A percentile compares a stretch with the other conserved stretches of the same genome.
Conservation (phyloP, 1,140 invertebrate genomes). For the Microplitis mediator region DNA sequence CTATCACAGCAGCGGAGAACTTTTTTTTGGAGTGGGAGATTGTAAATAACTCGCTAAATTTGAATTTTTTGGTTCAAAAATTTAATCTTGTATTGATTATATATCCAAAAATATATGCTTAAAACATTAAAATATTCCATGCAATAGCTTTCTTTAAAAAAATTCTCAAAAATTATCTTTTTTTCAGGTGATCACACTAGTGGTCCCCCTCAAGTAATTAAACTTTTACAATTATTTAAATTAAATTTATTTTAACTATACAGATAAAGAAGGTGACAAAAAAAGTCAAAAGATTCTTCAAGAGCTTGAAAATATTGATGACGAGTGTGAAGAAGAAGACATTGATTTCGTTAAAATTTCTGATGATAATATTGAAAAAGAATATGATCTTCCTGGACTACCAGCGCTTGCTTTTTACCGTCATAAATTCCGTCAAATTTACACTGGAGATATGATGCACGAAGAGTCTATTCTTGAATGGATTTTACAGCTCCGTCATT, state of each 20-base stretch:
- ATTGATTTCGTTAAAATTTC: constrained; percentile 94
- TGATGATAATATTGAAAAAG: constrained; percentile 84
- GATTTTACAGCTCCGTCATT: constrained; percentile 84
- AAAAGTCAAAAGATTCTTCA: constrained; percentile 87
- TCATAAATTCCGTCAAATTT: constrained; percentile 88
- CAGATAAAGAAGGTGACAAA: constrained; percentile 88
- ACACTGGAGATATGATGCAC: constrained; percentile 85
- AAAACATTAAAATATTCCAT: no score
- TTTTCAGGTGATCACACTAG: no score
- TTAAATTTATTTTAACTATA: not conserved
- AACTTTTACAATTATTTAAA: not conserved
- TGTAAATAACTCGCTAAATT: no score
- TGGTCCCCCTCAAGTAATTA: no score
- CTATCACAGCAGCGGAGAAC: no score
- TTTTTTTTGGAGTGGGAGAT: no score
- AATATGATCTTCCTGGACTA: constrained; percentile 83
- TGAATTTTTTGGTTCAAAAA: no score
- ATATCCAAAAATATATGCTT: no score
- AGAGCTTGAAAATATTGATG: constrained; percentile 93
- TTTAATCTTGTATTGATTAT: no score
- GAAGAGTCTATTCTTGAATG: constrained; percentile 90
- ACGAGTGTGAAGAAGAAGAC: constrained; percentile 90
- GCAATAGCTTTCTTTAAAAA: no score
- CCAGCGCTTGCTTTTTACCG: constrained; percentile 89
- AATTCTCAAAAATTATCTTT: no score